A percentile compares a stretch with the other conserved stretches of the same genome.
phyloP scores from a whole-genome alignment of 2,888 invertebrate species.

The Pristionchus arcanus region DNA sequence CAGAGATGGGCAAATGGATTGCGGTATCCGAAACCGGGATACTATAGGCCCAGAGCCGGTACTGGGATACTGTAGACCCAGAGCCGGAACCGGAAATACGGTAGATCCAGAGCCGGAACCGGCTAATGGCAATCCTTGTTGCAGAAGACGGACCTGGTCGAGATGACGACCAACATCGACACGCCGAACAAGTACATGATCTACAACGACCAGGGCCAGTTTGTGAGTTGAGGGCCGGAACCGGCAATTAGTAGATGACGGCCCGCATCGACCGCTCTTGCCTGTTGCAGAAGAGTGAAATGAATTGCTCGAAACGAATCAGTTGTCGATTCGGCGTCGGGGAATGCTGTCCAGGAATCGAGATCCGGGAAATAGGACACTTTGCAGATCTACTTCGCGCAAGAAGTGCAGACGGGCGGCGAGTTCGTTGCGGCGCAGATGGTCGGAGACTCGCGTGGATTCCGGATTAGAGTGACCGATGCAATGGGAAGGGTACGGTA shows the following conservation, averaged over 20 bases:
- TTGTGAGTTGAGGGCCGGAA: neutral
- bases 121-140: neutral
- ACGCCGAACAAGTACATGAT: constrained; percentile 47
- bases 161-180: constrained; percentile 21
- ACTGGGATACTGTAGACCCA: neutral
- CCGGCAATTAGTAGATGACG: neutral
- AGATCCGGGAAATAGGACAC: neutral
- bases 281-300: neutral
- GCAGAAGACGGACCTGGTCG: neutral
- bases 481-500: constrained; percentile 21
- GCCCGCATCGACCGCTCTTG: neutral
- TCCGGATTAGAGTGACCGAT: constrained; percentile 17
- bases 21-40: neutral
- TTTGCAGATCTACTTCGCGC: constrained; percentile 39
- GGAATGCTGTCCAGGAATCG: neutral
- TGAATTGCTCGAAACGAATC: neutral
- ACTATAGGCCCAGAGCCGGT: neutral
- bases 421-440: constrained; percentile 21
- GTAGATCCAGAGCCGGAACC: neutral
- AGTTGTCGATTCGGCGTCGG: constrained; percentile 2
- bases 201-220: constrained; percentile 41
- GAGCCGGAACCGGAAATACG: neutral
- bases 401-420: constrained; percentile 15
- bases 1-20: too few species aligned
- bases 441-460: neutral